A percentile compares a stretch with the other conserved stretches of the same genome.
phyloP scores from a whole-genome alignment of 2,797 vertebrate species.

The Gallinago stenura region DNA sequence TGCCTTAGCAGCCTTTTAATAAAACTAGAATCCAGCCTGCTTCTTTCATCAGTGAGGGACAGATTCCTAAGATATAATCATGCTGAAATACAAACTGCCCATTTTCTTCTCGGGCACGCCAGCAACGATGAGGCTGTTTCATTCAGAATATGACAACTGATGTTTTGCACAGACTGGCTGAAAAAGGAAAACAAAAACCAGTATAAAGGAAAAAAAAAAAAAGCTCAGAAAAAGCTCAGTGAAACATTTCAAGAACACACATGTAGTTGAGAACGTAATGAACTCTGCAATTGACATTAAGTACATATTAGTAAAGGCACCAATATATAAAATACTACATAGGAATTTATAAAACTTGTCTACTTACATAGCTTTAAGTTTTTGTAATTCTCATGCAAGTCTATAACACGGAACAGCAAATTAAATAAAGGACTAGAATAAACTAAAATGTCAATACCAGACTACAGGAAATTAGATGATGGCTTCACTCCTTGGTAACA shows the following conservation, averaged over 20 bases:
- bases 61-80: not conserved
- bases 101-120: slow-evolving; percentile 6
- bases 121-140: slow-evolving; percentile 29
- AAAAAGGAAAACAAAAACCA: not conserved
- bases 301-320: not conserved
- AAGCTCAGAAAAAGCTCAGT: not conserved
- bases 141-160: not conserved
- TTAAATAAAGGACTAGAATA: not conserved
- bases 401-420: not conserved
- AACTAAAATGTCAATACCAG: not conserved
- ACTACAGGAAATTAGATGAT: not conserved
- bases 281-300: not conserved
- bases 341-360: not conserved
- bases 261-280: not conserved
- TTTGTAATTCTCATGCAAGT: not conserved
- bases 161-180: not conserved
- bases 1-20: slow-evolving; percentile 28
- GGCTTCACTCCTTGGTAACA: not conserved
- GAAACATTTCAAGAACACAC: not conserved
- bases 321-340: not conserved
- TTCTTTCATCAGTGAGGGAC: slow-evolving; percentile 23
- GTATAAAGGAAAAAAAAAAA: not conserved
- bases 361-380: not conserved
- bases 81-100: slow-evolving; percentile 35
- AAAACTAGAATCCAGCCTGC: slow-evolving; percentile 25